phyloP scores from a whole-genome alignment of 2,797 vertebrate species.

The Sciaenops ocellatus region DNA sequence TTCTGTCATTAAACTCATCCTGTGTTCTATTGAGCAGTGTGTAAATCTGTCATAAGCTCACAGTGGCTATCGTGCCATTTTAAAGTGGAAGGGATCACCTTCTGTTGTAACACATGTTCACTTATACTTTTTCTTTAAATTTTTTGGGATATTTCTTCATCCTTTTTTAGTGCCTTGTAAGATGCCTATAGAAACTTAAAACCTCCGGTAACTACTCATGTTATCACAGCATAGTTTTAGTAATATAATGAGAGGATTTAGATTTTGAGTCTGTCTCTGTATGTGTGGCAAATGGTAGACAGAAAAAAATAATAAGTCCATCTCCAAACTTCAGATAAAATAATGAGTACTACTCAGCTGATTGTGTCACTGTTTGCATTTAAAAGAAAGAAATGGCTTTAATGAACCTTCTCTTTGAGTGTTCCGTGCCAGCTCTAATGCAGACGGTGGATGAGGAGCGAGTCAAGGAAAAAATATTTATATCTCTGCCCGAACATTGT shows the following conservation, averaged over 20 bases:
- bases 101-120: slow-evolving; percentile 38
- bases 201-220: not conserved
- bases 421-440: slow-evolving; percentile 36
- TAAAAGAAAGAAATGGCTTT: slow-evolving; percentile 47
- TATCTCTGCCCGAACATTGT: slow-evolving; percentile 38
- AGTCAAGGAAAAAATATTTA: slow-evolving; percentile 23
- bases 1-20: slow-evolving; percentile 65
- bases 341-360: slow-evolving; percentile 37
- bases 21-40: slow-evolving; percentile 55
- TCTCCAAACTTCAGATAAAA: slow-evolving; percentile 33
- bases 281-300: slow-evolving; percentile 14
- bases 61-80: slow-evolving; percentile 39
- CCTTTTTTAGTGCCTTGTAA: slow-evolving; percentile 10
- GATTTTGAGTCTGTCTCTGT: slow-evolving; percentile 28
- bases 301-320: slow-evolving; percentile 19
- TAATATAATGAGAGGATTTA: slow-evolving; percentile 36
- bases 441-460: slow-evolving; percentile 25
- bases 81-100: slow-evolving; percentile 54
- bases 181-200: slow-evolving; percentile 17
- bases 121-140: slow-evolving; percentile 18
- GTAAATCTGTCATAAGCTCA: slow-evolving; percentile 72
- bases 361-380: slow-evolving; percentile 50
- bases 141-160: slow-evolving; percentile 16
- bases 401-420: slow-evolving; percentile 57
- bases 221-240: slow-evolving; percentile 23